Evolutionary conservation across 2,888 invertebrate species (phyloP), one percentile per base, ranked within the genome.

Genomic region (Leptura quadrifasciata): DNA sequence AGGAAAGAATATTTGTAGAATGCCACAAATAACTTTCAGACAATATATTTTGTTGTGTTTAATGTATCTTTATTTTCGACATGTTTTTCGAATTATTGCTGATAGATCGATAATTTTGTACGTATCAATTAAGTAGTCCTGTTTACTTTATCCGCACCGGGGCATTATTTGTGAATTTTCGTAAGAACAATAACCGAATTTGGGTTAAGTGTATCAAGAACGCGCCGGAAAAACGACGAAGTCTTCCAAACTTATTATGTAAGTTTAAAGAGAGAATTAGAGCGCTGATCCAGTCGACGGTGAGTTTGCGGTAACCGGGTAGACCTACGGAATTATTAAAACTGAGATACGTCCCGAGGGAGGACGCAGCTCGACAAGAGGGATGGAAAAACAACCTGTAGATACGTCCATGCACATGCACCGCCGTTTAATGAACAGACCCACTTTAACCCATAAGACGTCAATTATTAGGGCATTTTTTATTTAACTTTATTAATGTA

Each of bases 231-330:
- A 63, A 64, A 63, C 61, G 17, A 35, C 20, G 63, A 18, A 39
- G 63, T 20, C 63, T 64, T 47, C 15, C 12, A 18, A 64, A 64
- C 20, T 47, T 21, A 64, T 64, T 64, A 64, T 18, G 15, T 20
- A 64, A 64, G 63, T 64, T 64, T 64, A 18, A 20, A 47, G 31
- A 47, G 63, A 10, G 63, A 64, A 64, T 39, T 64, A 64, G 15
- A 64, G 39, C 39, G 63, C 35, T 64, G 63, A 64, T 64, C 63
- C 63, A 12, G 18, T 64, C 63, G 39, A 21, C 18, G 63, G 63
- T 17, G 20, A 39, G 18, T 39, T 39, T 35, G 63, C 39, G 20
- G 39, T 12, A 31, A 31, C 17, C 17, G 31, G 3, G 60, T 61
- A 27, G 60, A 61, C 60, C 31, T 31, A 17, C 31, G 31, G 60